Evolutionary conservation across 2,797 vertebrate species (phyloP), one percentile per base, ranked within the genome.

Genomic region (Darevskia mixta): DNA sequence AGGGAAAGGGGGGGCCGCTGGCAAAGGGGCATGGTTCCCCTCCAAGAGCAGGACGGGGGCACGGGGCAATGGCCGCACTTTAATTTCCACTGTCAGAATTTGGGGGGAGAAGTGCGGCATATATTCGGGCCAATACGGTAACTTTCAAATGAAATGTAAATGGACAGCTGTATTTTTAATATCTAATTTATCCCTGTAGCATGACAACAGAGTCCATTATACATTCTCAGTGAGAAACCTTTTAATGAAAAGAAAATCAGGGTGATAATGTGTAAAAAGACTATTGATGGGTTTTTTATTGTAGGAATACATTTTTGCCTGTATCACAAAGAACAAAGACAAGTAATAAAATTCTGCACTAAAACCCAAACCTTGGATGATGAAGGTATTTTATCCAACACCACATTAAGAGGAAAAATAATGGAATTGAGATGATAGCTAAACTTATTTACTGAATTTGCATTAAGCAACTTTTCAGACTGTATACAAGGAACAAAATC

Each of bases 401-500:
- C 93, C 90, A 89, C 83, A 84, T 38, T 78, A 88, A 92, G 55
- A 87, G 1, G 82, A 71, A 94, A 94, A 88, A 82, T 79, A 90
- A 92, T 20, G 29, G 86, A 91, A 91, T 85, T 88, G 92, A 89
- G 76, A 78, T 88, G 91, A 79, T 83, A 92, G 94, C 87, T 93
- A 87, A 35, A 67, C 32, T 41, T 8, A 91, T 76, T 93, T 94
- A 95, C 82, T 95, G 88, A 91, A 94, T 93, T 93, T 87, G 92
- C 83, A 83, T 88, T 92, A 95, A 87, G 95, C 80, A 93, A 0
- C 90, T 72, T 91, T 91, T 87, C 61, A 95, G 72, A 91, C 91
- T 91, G 58, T 92, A 94, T 90, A 95, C 83, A 90, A 95, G 88
- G 89, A 92, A 95, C 91, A 95, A 89, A 91, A 85, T n/a, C 64